phyloP scores from a whole-genome alignment of 1,140 invertebrate genomes.

The Belonocnema kinseyi region DNA sequence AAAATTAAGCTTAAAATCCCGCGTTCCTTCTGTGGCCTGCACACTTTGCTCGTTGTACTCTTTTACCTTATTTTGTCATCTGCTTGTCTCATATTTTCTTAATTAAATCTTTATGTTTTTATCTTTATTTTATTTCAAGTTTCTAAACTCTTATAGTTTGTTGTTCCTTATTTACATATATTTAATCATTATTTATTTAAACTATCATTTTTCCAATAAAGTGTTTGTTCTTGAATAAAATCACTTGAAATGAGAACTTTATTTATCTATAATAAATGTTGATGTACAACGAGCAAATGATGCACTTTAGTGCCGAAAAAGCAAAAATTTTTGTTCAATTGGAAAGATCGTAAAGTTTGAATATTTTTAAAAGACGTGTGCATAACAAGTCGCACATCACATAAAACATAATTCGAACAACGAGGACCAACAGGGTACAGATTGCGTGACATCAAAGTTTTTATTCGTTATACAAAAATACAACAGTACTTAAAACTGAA shows the following conservation, averaged over 20 bases:
- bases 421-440: conserved; percentile 28
- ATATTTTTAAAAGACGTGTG: conserved; percentile 16
- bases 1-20: not conserved
- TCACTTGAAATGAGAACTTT: too few relatives aligned
- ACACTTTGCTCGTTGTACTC: conserved; percentile 27
- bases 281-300: conserved; percentile 15
- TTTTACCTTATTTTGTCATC: not conserved
- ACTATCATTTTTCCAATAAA: too few relatives aligned
- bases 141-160: not conserved
- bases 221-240: too few relatives aligned
- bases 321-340: conserved; percentile 26
- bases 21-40: conserved; percentile 12
- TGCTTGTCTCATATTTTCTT: not conserved
- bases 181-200: too few relatives aligned
- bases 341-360: not conserved
- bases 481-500: conserved; percentile 4
- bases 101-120: not conserved
- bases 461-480: conserved; percentile 2
- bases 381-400: conserved; percentile 11
- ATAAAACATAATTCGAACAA: not conserved
- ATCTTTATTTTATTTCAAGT: not conserved
- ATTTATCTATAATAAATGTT: not conserved
- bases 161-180: too few relatives aligned
- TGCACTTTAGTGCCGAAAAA: conserved; percentile 22
- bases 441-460: conserved; percentile 2